Evolutionary conservation across 2,888 invertebrate genomes (phyloP), one percentile per base, ranked within the genome.

Genomic region (Lycia hirtaria): DNA sequence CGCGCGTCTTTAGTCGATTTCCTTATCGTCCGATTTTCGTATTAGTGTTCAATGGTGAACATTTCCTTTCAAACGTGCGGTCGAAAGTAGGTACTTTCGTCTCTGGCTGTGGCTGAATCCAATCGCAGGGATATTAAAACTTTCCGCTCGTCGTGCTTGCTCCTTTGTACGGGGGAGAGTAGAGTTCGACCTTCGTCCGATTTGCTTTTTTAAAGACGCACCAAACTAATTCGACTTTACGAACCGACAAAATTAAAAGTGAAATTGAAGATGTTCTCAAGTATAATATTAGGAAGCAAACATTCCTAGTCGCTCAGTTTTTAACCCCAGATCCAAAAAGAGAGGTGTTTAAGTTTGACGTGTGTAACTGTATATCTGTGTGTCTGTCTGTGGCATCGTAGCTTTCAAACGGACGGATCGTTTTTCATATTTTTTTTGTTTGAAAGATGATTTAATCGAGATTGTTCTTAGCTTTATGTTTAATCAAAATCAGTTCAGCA

Each of bases 91-190:
- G 56, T 55, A 78, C 78, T 79, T 79, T 77, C 80, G 76, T 81
- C 80, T 78, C 74, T 70, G 78, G 75, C 78, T 85, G 82, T 72
- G 83, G 85, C 83, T 83, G 83, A 81, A 88, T 88, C 88, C 86
- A 87, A 89, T 89, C 87, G 84, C 80, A 82, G 83, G 85, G 89
- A 90, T 91, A 91, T 92, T 91, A 91, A 90, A 92, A 92, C 84
- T 88, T 91, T 88, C 82, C 81, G 80, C 79, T 81, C 79, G 78
- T 79, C 72, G 77, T 78, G 73, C 77, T 74, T 69, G 69, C 74
- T 80, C 83, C 83, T 87, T 88, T 85, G 80, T 86, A 72, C 73
- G 68, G 73, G 72, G 76, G 75, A 73, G 74, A 69, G 77, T 78
- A 72, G 71, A 65, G 69, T 65, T 41, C 67, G 64, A 72, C 72